Evolutionary conservation across 2,113 vertebrate genomes (phyloP), one percentile per base, ranked within the genome.

Genomic region (Oryzias celebensis): DNA sequence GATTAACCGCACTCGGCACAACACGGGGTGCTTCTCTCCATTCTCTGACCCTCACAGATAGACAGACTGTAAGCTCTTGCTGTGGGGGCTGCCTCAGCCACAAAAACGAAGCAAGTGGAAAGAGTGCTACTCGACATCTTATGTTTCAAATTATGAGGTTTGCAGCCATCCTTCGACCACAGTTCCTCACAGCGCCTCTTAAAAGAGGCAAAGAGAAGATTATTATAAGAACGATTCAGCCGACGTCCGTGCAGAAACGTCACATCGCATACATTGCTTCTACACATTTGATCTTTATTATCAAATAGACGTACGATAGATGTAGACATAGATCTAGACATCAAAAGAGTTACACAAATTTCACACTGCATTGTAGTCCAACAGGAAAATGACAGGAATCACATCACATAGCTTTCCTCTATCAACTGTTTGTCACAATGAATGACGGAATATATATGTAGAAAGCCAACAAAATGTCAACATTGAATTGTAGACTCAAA

Each of bases 1-100:
- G 51, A 73, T 77, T 69, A 69, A 73, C 72, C 77, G 65, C 73
- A 67, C 53, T 71, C 54, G 53, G 61, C 41, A 52, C 65, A 79
- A 73, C 65, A 68, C 68, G 28, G 28, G 14, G 58, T 54, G 66
- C 55, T 43, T 54, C 75, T 66, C 69, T 76, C 52, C 15, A 7
- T 44, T 22, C 51, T 14, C 47, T 50, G 51, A 75, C 47, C 52
- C 61, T 44, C 45, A 52, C 67, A 10, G 54, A 23, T 62, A 61
- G 70, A n/a, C 4, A 6, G 44, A 4, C 44, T 14, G 15, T 14
- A 17, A 7, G 44, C 15, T 14, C 4, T 4, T 5, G 44, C 44
- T 14, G 44, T 45, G 44, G 14, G 14, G 44, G 44, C 15, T 45
- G 44, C 44, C 16, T 14, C 44, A 45, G 44, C 16, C 44, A 45